A percentile compares a stretch with the other conserved stretches of the same genome.
phyloP scores from a whole-genome alignment of 2,888 invertebrate species.

The Volucella inflata region DNA sequence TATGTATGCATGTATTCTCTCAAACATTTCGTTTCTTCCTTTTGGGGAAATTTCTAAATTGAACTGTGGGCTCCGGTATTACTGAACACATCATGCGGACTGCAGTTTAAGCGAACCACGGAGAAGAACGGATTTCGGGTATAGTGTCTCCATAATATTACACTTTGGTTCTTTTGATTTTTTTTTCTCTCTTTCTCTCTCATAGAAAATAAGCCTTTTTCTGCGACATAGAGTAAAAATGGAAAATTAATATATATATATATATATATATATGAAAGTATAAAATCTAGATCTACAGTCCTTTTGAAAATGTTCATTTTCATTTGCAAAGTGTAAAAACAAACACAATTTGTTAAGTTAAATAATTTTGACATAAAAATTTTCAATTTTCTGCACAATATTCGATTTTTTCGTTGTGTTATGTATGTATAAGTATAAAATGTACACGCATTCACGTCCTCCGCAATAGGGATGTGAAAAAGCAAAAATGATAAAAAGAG shows the following conservation, averaged over 20 bases:
- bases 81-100: constrained; percentile 81
- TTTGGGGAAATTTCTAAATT: constrained; percentile 80
- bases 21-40: constrained; percentile 9
- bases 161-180: constrained; percentile 62
- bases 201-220: constrained; percentile 52
- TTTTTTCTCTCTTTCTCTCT: constrained; percentile 66
- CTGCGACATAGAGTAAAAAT: constrained; percentile 43
- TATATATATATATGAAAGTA: not conserved
- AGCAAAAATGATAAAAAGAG: constrained; percentile 38
- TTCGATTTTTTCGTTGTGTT: constrained; percentile 69
- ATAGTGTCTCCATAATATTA: constrained; percentile 71
- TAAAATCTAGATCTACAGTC: constrained; percentile 6
- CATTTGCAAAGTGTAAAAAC: constrained; percentile 38
- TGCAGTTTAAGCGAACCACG: constrained; percentile 84
- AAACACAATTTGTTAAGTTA: constrained; percentile 27
- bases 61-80: constrained; percentile 79
- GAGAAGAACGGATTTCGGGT: constrained; percentile 84
- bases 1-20: no score
- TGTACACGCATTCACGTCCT: constrained; percentile 74
- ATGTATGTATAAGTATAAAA: constrained; percentile 73
- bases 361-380: constrained; percentile 42
- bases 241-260: constrained; percentile 16
- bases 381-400: constrained; percentile 56
- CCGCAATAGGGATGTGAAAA: constrained; percentile 68
- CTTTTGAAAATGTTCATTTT: constrained; percentile 39